phyloP scores from a whole-genome alignment of 2,888 invertebrate genomes.

The Noctua comes region DNA sequence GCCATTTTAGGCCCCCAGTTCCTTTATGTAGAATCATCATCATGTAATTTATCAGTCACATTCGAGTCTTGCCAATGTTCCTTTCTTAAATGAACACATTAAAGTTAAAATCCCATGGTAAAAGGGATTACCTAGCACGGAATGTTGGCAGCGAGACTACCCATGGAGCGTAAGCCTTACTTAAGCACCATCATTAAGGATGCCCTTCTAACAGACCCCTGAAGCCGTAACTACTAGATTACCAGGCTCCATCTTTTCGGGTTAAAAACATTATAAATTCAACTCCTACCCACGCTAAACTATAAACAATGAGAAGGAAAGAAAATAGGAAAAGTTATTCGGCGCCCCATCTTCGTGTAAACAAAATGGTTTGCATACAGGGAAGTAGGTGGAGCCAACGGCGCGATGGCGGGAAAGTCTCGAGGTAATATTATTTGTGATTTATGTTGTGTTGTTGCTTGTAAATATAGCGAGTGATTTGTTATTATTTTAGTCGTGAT shows the following conservation, averaged over 20 bases:
- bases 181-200: background rate
- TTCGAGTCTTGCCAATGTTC: too few species aligned
- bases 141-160: background rate
- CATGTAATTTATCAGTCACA: too few species aligned
- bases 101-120: background rate
- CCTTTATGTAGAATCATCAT: too few species aligned
- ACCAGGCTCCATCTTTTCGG: slow-evolving; percentile 18
- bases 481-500: slow-evolving; percentile 48
- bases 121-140: background rate
- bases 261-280: slow-evolving; percentile 40
- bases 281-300: slow-evolving; percentile 33
- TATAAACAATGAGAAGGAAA: slow-evolving; percentile 57
- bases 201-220: background rate
- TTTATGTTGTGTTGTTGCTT: slow-evolving; percentile 40
- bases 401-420: slow-evolving; percentile 34
- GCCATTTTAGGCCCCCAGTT: too few species aligned
- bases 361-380: slow-evolving; percentile 73
- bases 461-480: slow-evolving; percentile 45
- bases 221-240: slow-evolving; percentile 2
- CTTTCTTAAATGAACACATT: too few species aligned
- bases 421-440: slow-evolving; percentile 49
- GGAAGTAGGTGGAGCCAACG: slow-evolving; percentile 53
- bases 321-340: slow-evolving; percentile 75
- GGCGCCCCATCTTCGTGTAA: slow-evolving; percentile 65
- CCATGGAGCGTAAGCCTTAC: background rate